A percentile compares a stretch with the other conserved stretches of the same genome.
Conservation (phyloP, 2,113 vertebrate species). For the Heptranchias perlo region DNA sequence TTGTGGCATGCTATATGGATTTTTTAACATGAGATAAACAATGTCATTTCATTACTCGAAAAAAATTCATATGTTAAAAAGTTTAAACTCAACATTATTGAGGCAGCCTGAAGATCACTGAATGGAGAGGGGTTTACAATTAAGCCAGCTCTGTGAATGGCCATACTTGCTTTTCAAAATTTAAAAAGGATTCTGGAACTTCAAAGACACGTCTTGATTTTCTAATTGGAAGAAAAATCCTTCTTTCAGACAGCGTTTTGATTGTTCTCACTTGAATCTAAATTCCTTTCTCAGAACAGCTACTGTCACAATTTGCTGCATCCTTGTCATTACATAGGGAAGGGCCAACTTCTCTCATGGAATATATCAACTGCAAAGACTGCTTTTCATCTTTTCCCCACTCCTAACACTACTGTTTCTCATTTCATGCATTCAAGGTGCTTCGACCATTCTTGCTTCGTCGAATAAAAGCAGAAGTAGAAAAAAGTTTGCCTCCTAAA, state of each 20-base stretch:
- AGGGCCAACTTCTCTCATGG: background rate
- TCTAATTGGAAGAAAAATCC: background rate
- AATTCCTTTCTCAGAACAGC: background rate
- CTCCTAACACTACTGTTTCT: background rate
- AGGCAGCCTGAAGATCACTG: background rate
- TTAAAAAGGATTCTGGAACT: background rate
- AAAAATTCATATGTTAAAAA: background rate
- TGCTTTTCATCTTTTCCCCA: background rate
- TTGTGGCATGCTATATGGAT: background rate
- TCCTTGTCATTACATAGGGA: background rate
- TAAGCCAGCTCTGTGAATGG: background rate
- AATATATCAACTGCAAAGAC: background rate
- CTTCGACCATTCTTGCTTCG: slow-evolving; percentile 80
- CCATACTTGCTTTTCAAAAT: background rate
- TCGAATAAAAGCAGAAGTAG: slow-evolving; percentile 83
- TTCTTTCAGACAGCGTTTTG: background rate
- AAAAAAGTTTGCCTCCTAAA: slow-evolving; percentile 81
- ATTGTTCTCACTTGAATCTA: background rate
- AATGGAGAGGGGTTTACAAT: background rate
- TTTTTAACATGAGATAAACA: background rate
- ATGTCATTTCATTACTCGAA: background rate
- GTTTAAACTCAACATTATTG: background rate
- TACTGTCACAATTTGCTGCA: background rate
- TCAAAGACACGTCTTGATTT: background rate
- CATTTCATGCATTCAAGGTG: slow-evolving; percentile 56